Evolutionary conservation across 2,797 vertebrate species (phyloP), one percentile per base, ranked within the genome.

Genomic region (Trematomus bernacchii): DNA sequence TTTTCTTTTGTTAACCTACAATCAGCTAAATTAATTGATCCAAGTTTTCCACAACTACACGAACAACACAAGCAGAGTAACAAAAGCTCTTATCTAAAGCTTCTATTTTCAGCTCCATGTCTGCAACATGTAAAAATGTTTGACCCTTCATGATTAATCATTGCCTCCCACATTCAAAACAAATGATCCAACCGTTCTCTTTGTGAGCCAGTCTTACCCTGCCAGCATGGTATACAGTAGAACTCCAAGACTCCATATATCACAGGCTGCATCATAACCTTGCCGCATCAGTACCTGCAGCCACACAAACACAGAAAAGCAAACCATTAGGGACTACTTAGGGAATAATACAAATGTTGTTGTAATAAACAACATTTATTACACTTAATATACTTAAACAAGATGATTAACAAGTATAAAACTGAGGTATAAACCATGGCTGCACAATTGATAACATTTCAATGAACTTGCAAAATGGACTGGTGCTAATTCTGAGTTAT

Each of bases 221-320:
- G 98, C 97, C 89, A 99, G 77, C 98, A 99, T 99, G 6, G 98
- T 99, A 77, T 99, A 99, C 48, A 99, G 95, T 55, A 99, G 95
- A 82, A 99, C 97, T 83, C 98, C 98, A 61, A 99, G 94, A 89
- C 98, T 99, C 98, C 98, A 99, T 86, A 99, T 99, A 91, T 99
- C 98, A 94, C 98, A 99, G 57, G 98, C 97, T 87, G 97, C 98
- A 88, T 99, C 98, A 60, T 99, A 99, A 50, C 98, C 98, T 88
- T 99, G 98, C 73, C 97, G 94, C 97, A 97, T 99, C 85, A 99
- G 96, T 91, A 99, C 98, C 98, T 99, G 75, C 6, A 85, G 12
- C 71, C 10, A 80, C 14, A 66, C 21, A 79, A 46, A 47, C 16
- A 77, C 27, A 72, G 40, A 70, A n/a, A 81, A 19, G 57, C 16